These are phyloP conservation scores for Steatornis caripensis DNA, from an alignment of 2,113 vertebrate genomes.

Conservation along the genomic window DNA sequence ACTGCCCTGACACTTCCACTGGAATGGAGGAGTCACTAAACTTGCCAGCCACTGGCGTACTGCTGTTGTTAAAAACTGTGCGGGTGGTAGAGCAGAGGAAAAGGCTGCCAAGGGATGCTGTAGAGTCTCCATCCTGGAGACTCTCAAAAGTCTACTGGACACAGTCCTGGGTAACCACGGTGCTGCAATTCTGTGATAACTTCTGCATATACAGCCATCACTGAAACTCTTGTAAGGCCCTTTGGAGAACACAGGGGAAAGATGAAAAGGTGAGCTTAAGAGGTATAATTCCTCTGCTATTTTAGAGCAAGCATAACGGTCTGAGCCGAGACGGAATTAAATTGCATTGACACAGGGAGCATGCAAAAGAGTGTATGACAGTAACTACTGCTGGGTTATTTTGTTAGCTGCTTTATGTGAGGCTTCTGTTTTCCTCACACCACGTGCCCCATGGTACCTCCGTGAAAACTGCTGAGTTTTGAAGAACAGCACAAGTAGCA, in stretches of 20 bases:
- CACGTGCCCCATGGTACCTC: fast-evolving
- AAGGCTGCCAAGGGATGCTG: not conserved
- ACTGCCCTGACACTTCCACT: too few relatives aligned
- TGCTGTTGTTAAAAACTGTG: fast-evolving
- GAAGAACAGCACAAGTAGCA: not conserved
- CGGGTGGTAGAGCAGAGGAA: not conserved
- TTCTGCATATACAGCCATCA: too few relatives aligned
- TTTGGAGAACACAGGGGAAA: not conserved
- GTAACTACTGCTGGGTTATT: not conserved
- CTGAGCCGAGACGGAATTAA: not conserved
- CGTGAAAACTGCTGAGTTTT: not conserved
- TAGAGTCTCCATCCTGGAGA: too few relatives aligned
- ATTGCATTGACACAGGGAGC: fast-evolving
- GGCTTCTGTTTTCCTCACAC: not conserved
- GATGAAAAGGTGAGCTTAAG: not conserved
- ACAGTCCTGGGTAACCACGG: fast-evolving
- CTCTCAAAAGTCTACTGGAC: not conserved
- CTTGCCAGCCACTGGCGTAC: fast-evolving
- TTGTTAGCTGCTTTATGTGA: not conserved
- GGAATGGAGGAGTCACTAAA: not conserved
- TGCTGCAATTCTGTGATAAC: not conserved
- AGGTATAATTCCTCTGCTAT: not conserved
- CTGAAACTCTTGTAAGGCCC: not conserved
- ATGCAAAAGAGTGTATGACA: not conserved
- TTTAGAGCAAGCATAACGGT: not conserved